A percentile compares a stretch with the other conserved stretches of the same genome.
These are phyloP conservation scores for Pristionchus maxplancki DNA, from an alignment of 2,888 invertebrate genomes.

Conservation along the genomic window DNA sequence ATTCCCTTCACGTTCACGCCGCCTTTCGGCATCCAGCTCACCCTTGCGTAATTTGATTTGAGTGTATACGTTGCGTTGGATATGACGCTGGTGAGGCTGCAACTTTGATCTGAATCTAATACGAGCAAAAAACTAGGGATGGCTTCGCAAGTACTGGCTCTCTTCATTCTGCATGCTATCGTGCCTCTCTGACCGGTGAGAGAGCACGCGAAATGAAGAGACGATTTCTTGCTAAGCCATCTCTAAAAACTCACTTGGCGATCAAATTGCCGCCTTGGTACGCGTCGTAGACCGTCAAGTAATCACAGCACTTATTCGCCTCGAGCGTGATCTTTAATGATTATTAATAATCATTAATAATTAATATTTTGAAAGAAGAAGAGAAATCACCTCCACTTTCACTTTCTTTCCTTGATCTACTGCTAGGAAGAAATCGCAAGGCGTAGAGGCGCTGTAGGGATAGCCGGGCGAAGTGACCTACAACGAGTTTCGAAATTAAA, in stretches of 20 bases:
- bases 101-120: not conserved
- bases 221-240: too few relatives aligned
- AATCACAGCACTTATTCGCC: not conserved
- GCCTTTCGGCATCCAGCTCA: not conserved
- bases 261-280: not conserved
- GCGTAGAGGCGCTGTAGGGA: not conserved
- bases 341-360: too few relatives aligned
- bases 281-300: not conserved
- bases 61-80: not conserved
- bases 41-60: not conserved
- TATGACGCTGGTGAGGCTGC: not conserved
- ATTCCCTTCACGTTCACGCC: conserved; percentile 2
- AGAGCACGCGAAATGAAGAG: too few relatives aligned
- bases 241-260: too few relatives aligned
- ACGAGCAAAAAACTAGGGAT: too few relatives aligned
- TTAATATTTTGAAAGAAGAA: too few relatives aligned
- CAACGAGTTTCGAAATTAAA: too few relatives aligned
- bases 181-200: too few relatives aligned
- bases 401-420: not conserved
- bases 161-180: too few relatives aligned
- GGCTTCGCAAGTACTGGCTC: too few relatives aligned
- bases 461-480: not conserved
- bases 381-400: not conserved
- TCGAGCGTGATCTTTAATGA: not conserved
- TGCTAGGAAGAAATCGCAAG: not conserved